Conservation (phyloP, 2,888 invertebrate species). For the Vesta saturnalis region DNA sequence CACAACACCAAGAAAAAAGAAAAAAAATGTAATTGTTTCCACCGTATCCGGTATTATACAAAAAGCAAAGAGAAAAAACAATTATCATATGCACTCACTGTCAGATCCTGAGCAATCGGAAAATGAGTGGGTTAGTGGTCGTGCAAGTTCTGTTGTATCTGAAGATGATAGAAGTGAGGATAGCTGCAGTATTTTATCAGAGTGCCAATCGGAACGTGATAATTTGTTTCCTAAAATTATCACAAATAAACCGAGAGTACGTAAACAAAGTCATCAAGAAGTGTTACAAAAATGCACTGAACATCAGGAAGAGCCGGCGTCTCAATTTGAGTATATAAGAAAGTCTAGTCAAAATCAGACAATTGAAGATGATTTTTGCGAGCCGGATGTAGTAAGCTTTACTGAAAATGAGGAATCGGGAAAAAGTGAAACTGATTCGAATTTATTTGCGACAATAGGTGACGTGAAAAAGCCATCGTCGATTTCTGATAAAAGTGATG, state of each 20-base stretch:
- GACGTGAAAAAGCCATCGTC: constrained; percentile 71
- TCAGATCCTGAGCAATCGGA: constrained; percentile 83
- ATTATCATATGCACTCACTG: constrained; percentile 71
- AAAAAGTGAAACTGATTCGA: constrained; percentile 72
- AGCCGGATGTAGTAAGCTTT: constrained; percentile 66
- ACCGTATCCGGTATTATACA: constrained; percentile 87
- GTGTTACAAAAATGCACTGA: constrained; percentile 30
- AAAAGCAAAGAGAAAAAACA: constrained; percentile 79
- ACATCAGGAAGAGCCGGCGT: constrained; percentile 30
- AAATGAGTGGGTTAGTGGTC: constrained; percentile 72
- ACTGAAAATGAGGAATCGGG: constrained; percentile 69
- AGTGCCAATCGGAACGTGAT: constrained; percentile 69
- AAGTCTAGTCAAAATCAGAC: too few species aligned
- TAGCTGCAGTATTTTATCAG: constrained; percentile 70
- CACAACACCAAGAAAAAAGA: constrained; percentile 69
- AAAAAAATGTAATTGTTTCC: constrained; percentile 82
- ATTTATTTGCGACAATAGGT: constrained; percentile 78
- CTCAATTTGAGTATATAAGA: constrained; percentile 57
- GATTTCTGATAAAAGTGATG: constrained; percentile 70
- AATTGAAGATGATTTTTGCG: constrained; percentile 62
- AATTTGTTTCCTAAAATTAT: constrained; percentile 73
- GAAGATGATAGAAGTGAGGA: constrained; percentile 73
- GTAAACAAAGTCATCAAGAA: constrained; percentile 46
- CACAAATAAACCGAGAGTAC: constrained; percentile 48
- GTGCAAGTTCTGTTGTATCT: constrained; percentile 75